Base-by-base conservation (phyloP, 1,140 invertebrate genomes). In the Drosophila fuyamai region DNA sequence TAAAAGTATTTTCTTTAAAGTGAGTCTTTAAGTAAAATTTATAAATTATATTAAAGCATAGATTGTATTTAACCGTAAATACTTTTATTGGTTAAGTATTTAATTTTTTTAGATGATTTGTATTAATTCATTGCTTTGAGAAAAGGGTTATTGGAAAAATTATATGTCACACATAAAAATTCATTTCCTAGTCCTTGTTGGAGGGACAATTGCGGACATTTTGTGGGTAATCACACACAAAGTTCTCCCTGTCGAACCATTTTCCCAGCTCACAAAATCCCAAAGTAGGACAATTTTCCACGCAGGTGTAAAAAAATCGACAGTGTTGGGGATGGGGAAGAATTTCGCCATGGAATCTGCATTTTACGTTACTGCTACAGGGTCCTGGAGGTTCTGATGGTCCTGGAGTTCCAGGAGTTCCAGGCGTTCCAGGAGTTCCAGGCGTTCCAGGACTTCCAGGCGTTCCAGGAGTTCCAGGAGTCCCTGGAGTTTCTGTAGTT, bases 141-240 rank as follows among this genome's bases (percentile, higher is more conserved):
- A 23, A 23, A 23, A 23, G 23, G 23, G 3, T 23, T 23, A 23
- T 32, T 32, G 8, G 6, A 1, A 32, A 32, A 32, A 32, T 32
- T 32, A 2, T n/a, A 7, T 47, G 12, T 8, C 4, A 27, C 5
- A n/a, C 6, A 23, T n/a, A 4, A 27, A 47, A 12, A 12, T 12
- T 12, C 12, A 13, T 7, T 5, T 47, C 44, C 13, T 75, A 86
- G 58, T 86, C 83, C 23, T 14, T 14, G 14, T 75, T 70, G 13
- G 50, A 40, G 5, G 83, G 76, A 63, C 83, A 88, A 46, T 88
- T 89, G 4, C 1, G 12, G 10, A 88, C 84, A 14, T 81, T 80
- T 1, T 5, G 0, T 0, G 59, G 60, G 5, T 35, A 80, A 47
- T 77, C 61, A n/a, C 83, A 88, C 13, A 83, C 72, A 12, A 66